A percentile compares a stretch with the other conserved stretches of the same genome.
Evolutionary conservation across 1,140 invertebrate genomes (phyloP).

Genomic region (Drosophila mayri): DNA sequence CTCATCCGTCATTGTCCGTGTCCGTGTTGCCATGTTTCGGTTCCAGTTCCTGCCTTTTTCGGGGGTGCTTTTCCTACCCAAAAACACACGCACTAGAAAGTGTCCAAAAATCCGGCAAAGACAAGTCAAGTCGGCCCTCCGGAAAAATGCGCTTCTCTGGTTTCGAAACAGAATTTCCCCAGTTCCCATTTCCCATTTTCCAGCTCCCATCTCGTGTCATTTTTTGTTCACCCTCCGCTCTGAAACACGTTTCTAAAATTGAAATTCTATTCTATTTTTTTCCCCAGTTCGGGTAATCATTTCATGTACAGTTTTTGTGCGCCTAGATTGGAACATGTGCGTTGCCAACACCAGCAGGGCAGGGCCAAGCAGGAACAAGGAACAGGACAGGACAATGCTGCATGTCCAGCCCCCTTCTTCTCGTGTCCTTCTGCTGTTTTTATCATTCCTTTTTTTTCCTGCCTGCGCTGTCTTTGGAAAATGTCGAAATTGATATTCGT

Average conservation of each 20-base stretch:
- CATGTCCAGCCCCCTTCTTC: constrained; percentile 22
- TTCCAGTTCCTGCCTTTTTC: constrained; percentile 42
- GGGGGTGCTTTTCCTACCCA: constrained; percentile 56
- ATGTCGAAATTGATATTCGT: constrained; percentile 81
- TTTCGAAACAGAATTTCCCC: constrained; percentile 28
- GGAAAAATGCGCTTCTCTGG: constrained; percentile 45
- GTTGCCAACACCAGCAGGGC: constrained; percentile 66
- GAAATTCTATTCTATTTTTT: constrained; percentile 75
- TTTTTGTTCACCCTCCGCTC: constrained; percentile 44
- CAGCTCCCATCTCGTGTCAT: constrained; percentile 17
- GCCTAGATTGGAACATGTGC: constrained; percentile 82
- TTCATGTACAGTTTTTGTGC: constrained; percentile 80
- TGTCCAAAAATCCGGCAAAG: constrained; percentile 76
- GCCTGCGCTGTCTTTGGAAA: constrained; percentile 44
- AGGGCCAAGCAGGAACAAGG: constrained; percentile 31
- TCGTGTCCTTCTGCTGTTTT: constrained; percentile 49
- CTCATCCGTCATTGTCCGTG: constrained; percentile 78
- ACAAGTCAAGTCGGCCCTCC: constrained; percentile 70
- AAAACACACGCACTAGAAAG: constrained; percentile 57
- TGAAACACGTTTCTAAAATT: constrained; percentile 81
- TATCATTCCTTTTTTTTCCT: constrained; percentile 6
- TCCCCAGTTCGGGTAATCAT: constrained; percentile 65
- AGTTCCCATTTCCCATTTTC: constrained; percentile 7
- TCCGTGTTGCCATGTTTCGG: constrained; percentile 39
- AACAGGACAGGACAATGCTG: constrained; percentile 19